These are phyloP conservation scores for Condylura cristata DNA, from an alignment of 2,113 vertebrate genomes.

Conservation along the genomic window DNA sequence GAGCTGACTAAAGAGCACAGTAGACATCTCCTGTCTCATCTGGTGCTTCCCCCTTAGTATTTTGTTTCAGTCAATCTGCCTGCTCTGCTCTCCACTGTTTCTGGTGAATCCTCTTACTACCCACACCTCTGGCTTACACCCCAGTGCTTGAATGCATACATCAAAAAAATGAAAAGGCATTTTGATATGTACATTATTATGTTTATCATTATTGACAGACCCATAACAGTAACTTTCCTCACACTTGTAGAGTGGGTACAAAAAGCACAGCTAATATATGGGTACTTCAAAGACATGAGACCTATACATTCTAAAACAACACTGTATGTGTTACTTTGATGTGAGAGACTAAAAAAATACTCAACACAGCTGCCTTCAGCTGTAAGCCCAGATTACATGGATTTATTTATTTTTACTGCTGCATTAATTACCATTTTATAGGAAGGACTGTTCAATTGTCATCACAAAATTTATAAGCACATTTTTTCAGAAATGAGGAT, in stretches of 20 bases:
- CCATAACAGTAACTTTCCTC: conserved; percentile 41
- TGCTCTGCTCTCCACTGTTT: too few species aligned
- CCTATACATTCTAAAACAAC: background rate
- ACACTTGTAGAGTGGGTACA: background rate
- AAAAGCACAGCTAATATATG: background rate
- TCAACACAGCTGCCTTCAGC: conserved; percentile 49
- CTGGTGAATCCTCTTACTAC: too few species aligned
- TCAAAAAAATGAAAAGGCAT: background rate
- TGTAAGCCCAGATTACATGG: conserved; percentile 49
- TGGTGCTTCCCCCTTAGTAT: too few species aligned
- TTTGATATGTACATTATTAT: background rate
- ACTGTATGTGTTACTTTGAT: conserved; percentile 64
- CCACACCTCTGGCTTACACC: too few species aligned
- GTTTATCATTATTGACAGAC: conserved; percentile 1
- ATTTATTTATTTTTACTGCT: conserved; percentile 76
- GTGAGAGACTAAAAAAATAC: conserved; percentile 48
- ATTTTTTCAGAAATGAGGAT: conserved; percentile 69
- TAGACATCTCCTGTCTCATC: too few species aligned
- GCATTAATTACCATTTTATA: conserved; percentile 72
- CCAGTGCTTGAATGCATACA: too few species aligned
- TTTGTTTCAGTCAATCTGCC: too few species aligned
- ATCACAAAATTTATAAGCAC: conserved; percentile 71
- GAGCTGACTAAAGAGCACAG: too few species aligned
- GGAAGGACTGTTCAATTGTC: conserved; percentile 66
- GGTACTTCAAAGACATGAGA: conserved; percentile 37